Conservation (phyloP, 1,140 invertebrate genomes). For the Drosophila seguyi region DNA sequence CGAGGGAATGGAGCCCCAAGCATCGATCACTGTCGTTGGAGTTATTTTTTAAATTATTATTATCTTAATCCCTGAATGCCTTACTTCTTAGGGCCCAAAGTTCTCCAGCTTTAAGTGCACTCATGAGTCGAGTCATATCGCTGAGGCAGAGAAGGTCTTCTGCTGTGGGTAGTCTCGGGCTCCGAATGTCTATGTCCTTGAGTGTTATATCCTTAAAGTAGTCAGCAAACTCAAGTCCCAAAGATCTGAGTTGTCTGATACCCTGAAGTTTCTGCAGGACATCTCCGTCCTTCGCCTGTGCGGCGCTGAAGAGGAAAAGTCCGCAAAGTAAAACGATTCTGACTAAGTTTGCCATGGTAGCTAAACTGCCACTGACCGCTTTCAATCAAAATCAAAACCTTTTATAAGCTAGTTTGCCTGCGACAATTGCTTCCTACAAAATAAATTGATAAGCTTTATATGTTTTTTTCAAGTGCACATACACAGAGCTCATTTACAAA, state of each 20-base stretch:
- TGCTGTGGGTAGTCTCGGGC: conserved; percentile 2
- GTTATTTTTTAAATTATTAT: not conserved
- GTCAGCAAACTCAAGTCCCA: conserved; percentile 22
- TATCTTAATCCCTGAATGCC: not conserved
- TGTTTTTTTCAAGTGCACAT: not conserved
- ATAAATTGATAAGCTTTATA: not conserved
- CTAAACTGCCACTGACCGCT: not conserved
- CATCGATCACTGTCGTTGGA: conserved; percentile 8
- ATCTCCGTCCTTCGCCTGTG: not conserved
- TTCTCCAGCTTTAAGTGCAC: conserved; percentile 1
- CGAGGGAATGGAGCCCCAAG: conserved; percentile 50
- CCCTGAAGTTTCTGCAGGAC: conserved; percentile 1
- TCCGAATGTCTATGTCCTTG: conserved; percentile 9
- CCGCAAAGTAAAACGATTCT: not conserved
- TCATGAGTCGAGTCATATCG: conserved; percentile 3
- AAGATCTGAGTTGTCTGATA: not conserved
- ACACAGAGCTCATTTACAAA: not conserved
- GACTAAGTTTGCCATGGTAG: not conserved
- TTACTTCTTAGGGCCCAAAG: conserved; percentile 23
- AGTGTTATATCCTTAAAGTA: conserved; percentile 23
- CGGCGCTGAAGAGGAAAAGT: not conserved
- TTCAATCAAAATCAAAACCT: not conserved
- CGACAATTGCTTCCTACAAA: not conserved
- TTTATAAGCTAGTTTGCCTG: not conserved
- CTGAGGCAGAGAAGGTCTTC: conserved; percentile 8